Percentiles rank a stretch among this genome's conserved stretches.
Conservation (phyloP, 1,140 invertebrate genomes). For the Trigoniulus corallinus region DNA sequence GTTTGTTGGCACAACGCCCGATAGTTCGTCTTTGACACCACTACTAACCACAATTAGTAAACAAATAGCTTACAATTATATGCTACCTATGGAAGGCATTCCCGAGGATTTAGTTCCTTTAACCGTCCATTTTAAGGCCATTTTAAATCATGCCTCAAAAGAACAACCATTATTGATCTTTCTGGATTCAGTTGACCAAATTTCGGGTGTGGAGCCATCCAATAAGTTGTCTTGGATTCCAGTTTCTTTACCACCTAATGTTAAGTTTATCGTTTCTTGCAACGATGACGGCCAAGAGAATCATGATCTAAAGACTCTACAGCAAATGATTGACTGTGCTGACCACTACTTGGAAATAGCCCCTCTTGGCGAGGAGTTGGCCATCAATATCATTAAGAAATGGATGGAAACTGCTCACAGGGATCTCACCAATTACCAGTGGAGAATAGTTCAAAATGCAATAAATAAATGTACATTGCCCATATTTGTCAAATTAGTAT, state of each 20-base stretch:
- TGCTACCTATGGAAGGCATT: conserved; percentile 77
- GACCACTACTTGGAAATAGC: conserved; percentile 82
- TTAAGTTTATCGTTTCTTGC: conserved; percentile 84
- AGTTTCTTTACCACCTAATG: conserved; percentile 66
- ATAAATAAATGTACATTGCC: conserved; percentile 83
- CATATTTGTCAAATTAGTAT: conserved; percentile 93
- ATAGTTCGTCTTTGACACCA: conserved; percentile 83
- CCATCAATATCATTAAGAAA: conserved; percentile 80
- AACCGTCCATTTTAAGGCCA: conserved; percentile 86
- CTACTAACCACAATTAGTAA: conserved; percentile 90
- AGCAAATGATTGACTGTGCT: conserved; percentile 74
- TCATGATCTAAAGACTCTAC: conserved; percentile 64
- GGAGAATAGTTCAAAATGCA: conserved; percentile 80
- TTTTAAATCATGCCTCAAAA: conserved; percentile 59
- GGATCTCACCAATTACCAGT: conserved; percentile 81
- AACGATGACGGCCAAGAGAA: conserved; percentile 73
- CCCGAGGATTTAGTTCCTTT: conserved; percentile 90
- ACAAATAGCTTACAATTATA: conserved; percentile 89
- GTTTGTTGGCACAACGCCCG: conserved; percentile 92
- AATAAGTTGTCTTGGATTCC: conserved; percentile 96
- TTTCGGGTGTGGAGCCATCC: conserved; percentile 83
- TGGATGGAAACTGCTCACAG: conserved; percentile 86
- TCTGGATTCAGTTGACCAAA: conserved; percentile 82
- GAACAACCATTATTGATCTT: conserved; percentile 74
- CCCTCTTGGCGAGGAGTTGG: conserved; percentile 74